These are phyloP conservation scores for Hylaea fasciaria DNA, from an alignment of 2,888 invertebrate genomes.

Conservation along the genomic window DNA sequence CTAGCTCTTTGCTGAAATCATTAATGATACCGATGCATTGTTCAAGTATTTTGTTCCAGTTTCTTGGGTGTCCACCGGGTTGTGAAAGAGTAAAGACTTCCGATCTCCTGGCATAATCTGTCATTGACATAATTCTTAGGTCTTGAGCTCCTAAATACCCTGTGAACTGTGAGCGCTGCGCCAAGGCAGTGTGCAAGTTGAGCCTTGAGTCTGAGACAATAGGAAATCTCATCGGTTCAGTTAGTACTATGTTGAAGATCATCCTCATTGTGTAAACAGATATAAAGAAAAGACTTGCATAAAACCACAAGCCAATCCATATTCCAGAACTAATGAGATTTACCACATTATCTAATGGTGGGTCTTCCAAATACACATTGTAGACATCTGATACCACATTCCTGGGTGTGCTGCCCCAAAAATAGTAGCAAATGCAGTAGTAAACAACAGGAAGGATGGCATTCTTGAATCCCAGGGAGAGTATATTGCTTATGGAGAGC, in stretches of 20 bases:
- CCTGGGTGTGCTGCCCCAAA: slow-evolving; percentile 85
- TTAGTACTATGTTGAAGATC: slow-evolving; percentile 88
- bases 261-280: slow-evolving; percentile 89
- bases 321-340: slow-evolving; percentile 79
- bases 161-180: slow-evolving; percentile 87
- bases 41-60: slow-evolving; percentile 91
- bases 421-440: slow-evolving; percentile 86
- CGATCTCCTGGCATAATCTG: slow-evolving; percentile 85
- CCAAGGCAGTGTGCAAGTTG: slow-evolving; percentile 86
- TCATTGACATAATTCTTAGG: slow-evolving; percentile 87
- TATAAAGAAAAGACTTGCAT: slow-evolving; percentile 88
- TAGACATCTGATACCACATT: slow-evolving; percentile 81
- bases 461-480: slow-evolving; percentile 85
- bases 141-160: slow-evolving; percentile 92
- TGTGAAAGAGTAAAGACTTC: slow-evolving; percentile 90
- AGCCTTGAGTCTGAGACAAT: slow-evolving; percentile 81
- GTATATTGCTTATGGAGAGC: slow-evolving; percentile 80
- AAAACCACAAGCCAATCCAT: slow-evolving; percentile 88
- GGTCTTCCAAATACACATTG: slow-evolving; percentile 80
- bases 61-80: slow-evolving; percentile 94
- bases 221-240: slow-evolving; percentile 88
- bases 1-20: slow-evolving; percentile 87
- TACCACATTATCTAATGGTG: slow-evolving; percentile 77
- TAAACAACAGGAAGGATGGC: slow-evolving; percentile 87
- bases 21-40: slow-evolving; percentile 87